phyloP scores from a whole-genome alignment of 2,888 invertebrate genomes.

The Apoda limacodes region DNA sequence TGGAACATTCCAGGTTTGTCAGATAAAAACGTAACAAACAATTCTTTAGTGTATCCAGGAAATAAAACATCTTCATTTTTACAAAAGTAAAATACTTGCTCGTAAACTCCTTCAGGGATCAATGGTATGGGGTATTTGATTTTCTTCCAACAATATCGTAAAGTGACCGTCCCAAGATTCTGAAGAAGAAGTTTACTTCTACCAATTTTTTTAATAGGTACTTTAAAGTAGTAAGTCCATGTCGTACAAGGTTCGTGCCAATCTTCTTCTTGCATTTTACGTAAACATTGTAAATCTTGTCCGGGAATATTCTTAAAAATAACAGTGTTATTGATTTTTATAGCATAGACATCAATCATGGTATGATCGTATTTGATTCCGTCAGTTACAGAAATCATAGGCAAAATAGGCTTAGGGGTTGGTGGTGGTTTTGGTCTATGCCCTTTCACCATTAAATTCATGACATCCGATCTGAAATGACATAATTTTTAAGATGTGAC shows the following conservation, averaged over 20 bases:
- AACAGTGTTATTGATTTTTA: conserved; percentile 48
- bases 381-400: conserved; percentile 24
- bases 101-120: conserved; percentile 36
- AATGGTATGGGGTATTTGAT: conserved; percentile 35
- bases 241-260: conserved; percentile 36
- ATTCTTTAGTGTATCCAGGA: conserved; percentile 54
- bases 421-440: conserved; percentile 33
- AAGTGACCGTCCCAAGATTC: conserved; percentile 59
- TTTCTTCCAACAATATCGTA: conserved; percentile 63
- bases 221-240: conserved; percentile 58
- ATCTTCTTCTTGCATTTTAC: conserved; percentile 26
- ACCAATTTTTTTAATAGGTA: conserved; percentile 35
- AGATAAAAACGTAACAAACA: conserved; percentile 61
- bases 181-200: conserved; percentile 47
- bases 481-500: too few species aligned
- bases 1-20: conserved; percentile 39
- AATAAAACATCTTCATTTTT: conserved; percentile 64
- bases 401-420: conserved; percentile 30
- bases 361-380: conserved; percentile 14
- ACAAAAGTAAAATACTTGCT: conserved; percentile 66
- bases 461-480: conserved; percentile 38
- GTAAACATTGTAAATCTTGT: conserved; percentile 26
- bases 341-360: conserved; percentile 33
- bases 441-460: conserved; percentile 40
- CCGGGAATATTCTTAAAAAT: conserved; percentile 34